phyloP scores from a whole-genome alignment of 2,888 invertebrate genomes.

The Chrysolina oricalcia region DNA sequence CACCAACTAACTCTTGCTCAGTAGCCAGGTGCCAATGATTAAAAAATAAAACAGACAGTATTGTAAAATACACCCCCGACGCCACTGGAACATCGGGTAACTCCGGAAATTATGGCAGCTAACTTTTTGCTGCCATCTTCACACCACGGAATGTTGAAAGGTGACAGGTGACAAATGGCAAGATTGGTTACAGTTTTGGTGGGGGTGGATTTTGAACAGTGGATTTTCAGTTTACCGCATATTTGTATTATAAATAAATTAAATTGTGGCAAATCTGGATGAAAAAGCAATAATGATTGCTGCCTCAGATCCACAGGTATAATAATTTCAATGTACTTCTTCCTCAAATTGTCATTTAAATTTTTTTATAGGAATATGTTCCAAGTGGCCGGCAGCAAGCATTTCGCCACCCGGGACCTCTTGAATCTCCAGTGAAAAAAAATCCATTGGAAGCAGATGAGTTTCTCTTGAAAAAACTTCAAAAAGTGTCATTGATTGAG shows the following conservation, averaged over 20 bases:
- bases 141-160: no score
- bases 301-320: slow-evolving; percentile 91
- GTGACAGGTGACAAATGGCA: no score
- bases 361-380: slow-evolving; percentile 82
- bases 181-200: no score
- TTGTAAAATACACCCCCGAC: no score
- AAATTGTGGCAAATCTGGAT: slow-evolving; percentile 83
- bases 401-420: slow-evolving; percentile 83
- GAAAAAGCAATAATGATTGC: slow-evolving; percentile 90
- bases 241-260: slow-evolving; percentile 23
- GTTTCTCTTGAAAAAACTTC: slow-evolving; percentile 81
- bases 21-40: no score
- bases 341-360: slow-evolving; percentile 1
- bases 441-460: slow-evolving; percentile 67
- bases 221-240: background rate
- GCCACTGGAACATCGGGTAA: no score
- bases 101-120: no score
- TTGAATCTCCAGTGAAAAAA: slow-evolving; percentile 69
- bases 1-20: no score
- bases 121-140: no score
- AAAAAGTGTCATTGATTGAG: slow-evolving; percentile 84
- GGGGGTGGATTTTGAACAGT: no score
- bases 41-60: no score
- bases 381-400: slow-evolving; percentile 90
- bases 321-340: slow-evolving; percentile 48